Percentiles rank a stretch among this genome's conserved stretches.
Evolutionary conservation across 2,888 invertebrate species (phyloP).

Genomic region (Mythimna lalbum): DNA sequence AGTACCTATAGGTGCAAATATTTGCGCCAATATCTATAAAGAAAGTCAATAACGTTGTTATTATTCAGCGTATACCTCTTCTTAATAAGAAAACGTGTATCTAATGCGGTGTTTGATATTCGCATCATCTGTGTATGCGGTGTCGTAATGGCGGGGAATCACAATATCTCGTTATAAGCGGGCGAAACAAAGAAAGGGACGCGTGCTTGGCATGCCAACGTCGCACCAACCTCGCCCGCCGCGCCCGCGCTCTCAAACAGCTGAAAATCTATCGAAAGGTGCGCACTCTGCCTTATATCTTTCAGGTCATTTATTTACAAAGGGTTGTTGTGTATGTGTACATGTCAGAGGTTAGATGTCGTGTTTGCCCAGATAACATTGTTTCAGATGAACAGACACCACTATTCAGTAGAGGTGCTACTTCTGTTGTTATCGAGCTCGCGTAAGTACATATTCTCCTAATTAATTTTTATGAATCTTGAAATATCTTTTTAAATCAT

Average conservation of each 20-base stretch:
- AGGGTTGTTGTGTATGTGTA: conserved; percentile 48
- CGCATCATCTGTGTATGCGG: conserved; percentile 86
- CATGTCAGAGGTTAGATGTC: conserved; percentile 51
- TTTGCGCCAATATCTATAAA: conserved; percentile 62
- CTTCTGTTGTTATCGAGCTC: conserved; percentile 13
- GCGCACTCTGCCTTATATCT: conserved; percentile 56
- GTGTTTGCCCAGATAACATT: conserved; percentile 55
- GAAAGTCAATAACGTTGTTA: conserved; percentile 78
- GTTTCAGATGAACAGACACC: conserved; percentile 40
- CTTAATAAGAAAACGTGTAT: conserved; percentile 89
- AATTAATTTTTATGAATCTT: neutral
- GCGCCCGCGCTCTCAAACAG: conserved; percentile 59
- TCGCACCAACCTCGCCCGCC: conserved; percentile 26
- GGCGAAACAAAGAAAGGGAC: conserved; percentile 86
- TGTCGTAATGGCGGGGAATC: conserved; percentile 87
- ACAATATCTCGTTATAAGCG: conserved; percentile 90
- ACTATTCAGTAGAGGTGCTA: conserved; percentile 27
- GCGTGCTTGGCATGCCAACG: conserved; percentile 83
- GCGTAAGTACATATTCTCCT: neutral
- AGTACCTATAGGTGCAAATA: conserved; percentile 60
- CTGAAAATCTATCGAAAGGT: conserved; percentile 73
- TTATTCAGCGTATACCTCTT: conserved; percentile 82
- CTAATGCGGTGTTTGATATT: conserved; percentile 88
- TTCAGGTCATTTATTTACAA: conserved; percentile 66
- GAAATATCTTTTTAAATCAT: neutral